A percentile compares a stretch with the other conserved stretches of the same genome.
These are phyloP conservation scores for Charaxes varanes DNA, from an alignment of 1,140 invertebrate genomes.

Conservation along the genomic window DNA sequence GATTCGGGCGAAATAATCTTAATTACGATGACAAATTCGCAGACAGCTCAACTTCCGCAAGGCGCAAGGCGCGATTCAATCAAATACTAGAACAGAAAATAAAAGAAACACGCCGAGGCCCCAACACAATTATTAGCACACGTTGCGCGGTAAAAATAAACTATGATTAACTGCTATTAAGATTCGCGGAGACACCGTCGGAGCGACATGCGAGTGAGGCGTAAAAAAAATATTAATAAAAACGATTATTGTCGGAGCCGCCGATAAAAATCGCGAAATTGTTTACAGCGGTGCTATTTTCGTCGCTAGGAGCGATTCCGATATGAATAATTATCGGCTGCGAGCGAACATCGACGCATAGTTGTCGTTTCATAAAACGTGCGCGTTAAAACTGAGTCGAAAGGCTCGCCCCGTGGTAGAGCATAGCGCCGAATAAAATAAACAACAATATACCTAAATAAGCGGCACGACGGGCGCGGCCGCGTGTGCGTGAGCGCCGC, in stretches of 20 bases:
- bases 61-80: slow-evolving; percentile 43
- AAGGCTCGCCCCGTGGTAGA: slow-evolving; percentile 71
- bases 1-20: slow-evolving; percentile 3
- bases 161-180: slow-evolving; percentile 71
- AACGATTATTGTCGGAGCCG: slow-evolving; percentile 27
- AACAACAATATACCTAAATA: slow-evolving; percentile 76
- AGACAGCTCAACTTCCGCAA: slow-evolving; percentile 56
- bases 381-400: slow-evolving; percentile 74
- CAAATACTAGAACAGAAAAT: slow-evolving; percentile 49
- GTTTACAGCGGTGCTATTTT: slow-evolving; percentile 59
- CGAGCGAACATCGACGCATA: slow-evolving; percentile 68
- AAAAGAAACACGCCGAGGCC: slow-evolving; percentile 57
- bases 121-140: slow-evolving; percentile 68
- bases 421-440: slow-evolving; percentile 75
- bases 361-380: slow-evolving; percentile 74
- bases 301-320: slow-evolving; percentile 51
- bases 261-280: slow-evolving; percentile 58
- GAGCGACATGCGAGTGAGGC: slow-evolving; percentile 38
- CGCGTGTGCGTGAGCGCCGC: slow-evolving; percentile 50
- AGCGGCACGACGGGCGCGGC: slow-evolving; percentile 66
- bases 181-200: slow-evolving; percentile 66
- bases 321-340: slow-evolving; percentile 67
- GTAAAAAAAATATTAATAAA: slow-evolving; percentile 46
- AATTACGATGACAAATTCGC: slow-evolving; percentile 11
- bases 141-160: slow-evolving; percentile 72